Evolutionary conservation across 2,797 vertebrate species (phyloP).

Genomic region (Sebastes steindachneri): DNA sequence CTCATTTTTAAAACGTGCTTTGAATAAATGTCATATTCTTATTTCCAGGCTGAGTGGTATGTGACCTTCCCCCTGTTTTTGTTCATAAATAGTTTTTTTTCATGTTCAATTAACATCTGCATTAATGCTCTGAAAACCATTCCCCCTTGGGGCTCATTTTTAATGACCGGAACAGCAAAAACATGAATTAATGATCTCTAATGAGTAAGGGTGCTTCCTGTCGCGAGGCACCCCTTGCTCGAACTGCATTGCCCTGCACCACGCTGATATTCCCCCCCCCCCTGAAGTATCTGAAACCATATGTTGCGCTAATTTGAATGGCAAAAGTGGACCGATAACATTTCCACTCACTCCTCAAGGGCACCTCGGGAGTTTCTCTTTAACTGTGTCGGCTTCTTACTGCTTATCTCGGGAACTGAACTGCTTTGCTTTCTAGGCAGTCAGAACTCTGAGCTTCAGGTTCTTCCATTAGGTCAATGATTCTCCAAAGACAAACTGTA

Average conservation of each 20-base stretch:
- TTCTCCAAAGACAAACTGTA: background rate
- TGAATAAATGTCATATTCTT: background rate
- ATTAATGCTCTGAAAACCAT: conserved; percentile 46
- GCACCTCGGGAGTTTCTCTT: background rate
- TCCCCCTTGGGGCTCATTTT: conserved; percentile 53
- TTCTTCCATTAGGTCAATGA: background rate
- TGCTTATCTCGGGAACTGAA: background rate
- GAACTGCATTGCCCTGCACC: conserved; percentile 8
- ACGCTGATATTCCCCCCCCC: conserved; percentile 27
- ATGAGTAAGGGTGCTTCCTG: conserved; percentile 55
- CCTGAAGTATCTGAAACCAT: conserved; percentile 36
- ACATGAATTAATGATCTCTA: conserved; percentile 58
- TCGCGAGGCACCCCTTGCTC: conserved; percentile 36
- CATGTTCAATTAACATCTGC: conserved; percentile 48
- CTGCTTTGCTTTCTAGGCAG: background rate
- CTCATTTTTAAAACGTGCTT: background rate
- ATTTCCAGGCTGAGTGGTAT: background rate
- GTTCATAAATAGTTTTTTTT: conserved; percentile 43
- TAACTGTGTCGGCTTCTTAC: background rate
- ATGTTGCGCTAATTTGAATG: conserved; percentile 10
- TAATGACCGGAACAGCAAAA: conserved; percentile 61
- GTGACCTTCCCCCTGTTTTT: conserved; percentile 39
- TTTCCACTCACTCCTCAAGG: background rate
- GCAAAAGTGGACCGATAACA: conserved; percentile 12
- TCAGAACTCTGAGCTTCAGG: background rate